Evolutionary conservation across 92 coral and sea anemone species (phyloP), one percentile per base, ranked within the genome.

Genomic region (Zoanthus sansibaricus): DNA sequence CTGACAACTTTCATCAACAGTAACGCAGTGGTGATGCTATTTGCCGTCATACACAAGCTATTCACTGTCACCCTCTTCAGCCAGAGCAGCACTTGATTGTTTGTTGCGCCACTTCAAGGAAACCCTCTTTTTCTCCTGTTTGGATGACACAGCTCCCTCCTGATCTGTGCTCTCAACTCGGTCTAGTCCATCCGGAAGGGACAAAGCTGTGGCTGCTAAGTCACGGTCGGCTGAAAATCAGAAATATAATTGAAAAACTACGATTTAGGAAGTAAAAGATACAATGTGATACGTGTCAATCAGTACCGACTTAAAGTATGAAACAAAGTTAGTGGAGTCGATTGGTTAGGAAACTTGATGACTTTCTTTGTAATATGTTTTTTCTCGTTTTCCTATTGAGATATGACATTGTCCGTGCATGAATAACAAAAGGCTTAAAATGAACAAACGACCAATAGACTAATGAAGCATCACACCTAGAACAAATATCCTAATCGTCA

Each of bases 131-230:
- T 86, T 94, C 71, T 94, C 96, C 21, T 93, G 94, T 11, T 91
- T 89, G 1, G 90, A 82, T 4, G 83, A 79, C 30, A 77, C 85
- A 12, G 79, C 66, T n/a, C 85, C 93, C 68, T 91, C 86, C 45
- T 54, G 78, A 8, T 86, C 87, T 37, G 83, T 61, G 37, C 77
- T 83, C 45, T 82, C 86, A 74, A 97, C 92, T 86, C 88, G 90
- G 90, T 97, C 82, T 54, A 97, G 92, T 48, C 94, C 99, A 62
- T 97, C 99, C 16, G 99, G 99, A 45, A 95, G 92, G 4, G 99
- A 97, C 82, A 93, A 77, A 10, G 98, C 94, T 25, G 93, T 31
- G 33, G 94, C 76, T 7, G 94, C 48, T 45, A 88, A 46, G 52
- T 93, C 94, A 46, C 85, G 93, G 52, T 89, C 90, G 32, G 54